Evolutionary conservation across 2,113 vertebrate genomes (phyloP).

Genomic region (Passer domesticus): DNA sequence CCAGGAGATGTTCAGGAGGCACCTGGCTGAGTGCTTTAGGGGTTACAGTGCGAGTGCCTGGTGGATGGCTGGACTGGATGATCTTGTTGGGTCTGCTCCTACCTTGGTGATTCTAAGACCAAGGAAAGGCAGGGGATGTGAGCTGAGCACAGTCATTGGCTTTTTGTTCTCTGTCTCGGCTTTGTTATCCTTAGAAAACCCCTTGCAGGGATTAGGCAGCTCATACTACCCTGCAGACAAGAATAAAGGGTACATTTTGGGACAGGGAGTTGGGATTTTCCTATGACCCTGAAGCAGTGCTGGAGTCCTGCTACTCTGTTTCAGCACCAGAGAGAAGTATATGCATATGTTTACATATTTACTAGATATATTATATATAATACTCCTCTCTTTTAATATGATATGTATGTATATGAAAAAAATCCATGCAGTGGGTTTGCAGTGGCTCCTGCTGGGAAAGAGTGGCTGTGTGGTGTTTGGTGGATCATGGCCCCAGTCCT

Average conservation of each 20-base stretch:
- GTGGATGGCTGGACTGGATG: background rate
- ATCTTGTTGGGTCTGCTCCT: background rate
- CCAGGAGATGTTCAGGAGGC: background rate
- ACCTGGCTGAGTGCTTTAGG: background rate
- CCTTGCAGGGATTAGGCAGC: background rate
- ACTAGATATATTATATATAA: background rate
- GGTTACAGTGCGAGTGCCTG: background rate
- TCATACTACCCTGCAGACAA: background rate
- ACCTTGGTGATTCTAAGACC: background rate
- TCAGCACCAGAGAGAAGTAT: background rate
- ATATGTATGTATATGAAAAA: background rate
- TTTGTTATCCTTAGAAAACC: background rate
- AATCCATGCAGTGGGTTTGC: background rate
- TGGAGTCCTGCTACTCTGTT: background rate
- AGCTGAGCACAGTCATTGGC: rapidly evolving
- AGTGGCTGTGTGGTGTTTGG: background rate
- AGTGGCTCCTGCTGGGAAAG: background rate
- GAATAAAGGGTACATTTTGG: background rate
- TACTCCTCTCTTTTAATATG: rapidly evolving
- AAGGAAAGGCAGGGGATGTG: background rate
- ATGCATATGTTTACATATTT: background rate
- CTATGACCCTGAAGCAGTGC: background rate
- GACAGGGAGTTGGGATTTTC: background rate
- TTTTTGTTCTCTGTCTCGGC: background rate
- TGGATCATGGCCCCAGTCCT: background rate